These are phyloP conservation scores for Leucania comma DNA, from an alignment of 2,888 invertebrate genomes.

Conservation along the genomic window DNA sequence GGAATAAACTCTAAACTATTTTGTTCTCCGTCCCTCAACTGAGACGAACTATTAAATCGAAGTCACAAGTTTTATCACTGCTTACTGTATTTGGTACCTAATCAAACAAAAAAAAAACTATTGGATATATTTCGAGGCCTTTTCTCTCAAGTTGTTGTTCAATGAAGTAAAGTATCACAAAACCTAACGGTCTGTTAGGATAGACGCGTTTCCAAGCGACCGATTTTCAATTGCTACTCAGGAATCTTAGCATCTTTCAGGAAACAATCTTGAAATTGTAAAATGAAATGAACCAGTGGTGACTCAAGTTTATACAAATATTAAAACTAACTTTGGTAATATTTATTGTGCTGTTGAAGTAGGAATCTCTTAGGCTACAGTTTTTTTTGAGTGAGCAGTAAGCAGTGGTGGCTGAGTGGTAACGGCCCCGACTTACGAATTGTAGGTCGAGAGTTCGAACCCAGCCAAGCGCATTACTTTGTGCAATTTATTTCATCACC, in stretches of 20 bases:
- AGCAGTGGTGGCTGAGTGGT: too few relatives aligned
- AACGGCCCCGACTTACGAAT: too few relatives aligned
- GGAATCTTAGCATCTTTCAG: neutral
- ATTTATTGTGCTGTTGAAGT: constrained; percentile 20
- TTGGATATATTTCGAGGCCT: neutral
- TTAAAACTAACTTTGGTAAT: constrained; percentile 31
- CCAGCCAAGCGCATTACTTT: too few relatives aligned
- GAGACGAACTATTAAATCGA: neutral
- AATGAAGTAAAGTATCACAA: constrained; percentile 19
- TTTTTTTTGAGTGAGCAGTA: too few relatives aligned
- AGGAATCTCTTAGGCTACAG: constrained; percentile 6
- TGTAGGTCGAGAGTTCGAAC: too few relatives aligned
- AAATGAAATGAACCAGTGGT: constrained; percentile 8
- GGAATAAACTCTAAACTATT: neutral
- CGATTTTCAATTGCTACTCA: constrained; percentile 26
- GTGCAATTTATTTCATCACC: too few relatives aligned
- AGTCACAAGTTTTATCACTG: neutral
- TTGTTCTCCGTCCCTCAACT: neutral
- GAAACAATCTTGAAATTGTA: constrained; percentile 10
- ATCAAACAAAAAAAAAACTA: neutral
- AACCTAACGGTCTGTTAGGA: constrained; percentile 9
- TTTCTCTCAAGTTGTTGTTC: constrained; percentile 18
- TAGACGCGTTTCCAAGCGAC: constrained; percentile 26
- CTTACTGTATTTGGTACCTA: neutral
- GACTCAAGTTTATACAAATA: constrained; percentile 18